Conservation (phyloP, 1,140 invertebrate species). For the Macrotrachela quadricornifera region DNA sequence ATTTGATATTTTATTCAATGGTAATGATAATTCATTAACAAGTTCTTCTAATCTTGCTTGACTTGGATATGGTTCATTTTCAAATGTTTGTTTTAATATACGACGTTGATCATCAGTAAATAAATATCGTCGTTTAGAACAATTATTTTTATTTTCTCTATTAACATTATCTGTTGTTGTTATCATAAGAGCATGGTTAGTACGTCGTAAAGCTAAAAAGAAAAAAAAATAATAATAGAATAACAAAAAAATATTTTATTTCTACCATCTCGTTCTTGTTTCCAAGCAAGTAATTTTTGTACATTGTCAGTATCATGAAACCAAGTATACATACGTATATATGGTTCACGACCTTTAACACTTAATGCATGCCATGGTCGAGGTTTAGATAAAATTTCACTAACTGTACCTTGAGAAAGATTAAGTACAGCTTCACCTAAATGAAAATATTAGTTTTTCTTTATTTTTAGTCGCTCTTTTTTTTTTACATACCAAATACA, state of each 20-base stretch:
- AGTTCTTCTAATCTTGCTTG: conserved; percentile 75
- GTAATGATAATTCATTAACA: conserved; percentile 61
- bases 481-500: conserved; percentile 44
- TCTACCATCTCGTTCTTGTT: conserved; percentile 21
- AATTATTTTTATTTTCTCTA: background rate
- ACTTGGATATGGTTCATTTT: conserved; percentile 74
- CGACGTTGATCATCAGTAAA: conserved; percentile 90
- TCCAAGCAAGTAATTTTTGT: conserved; percentile 56
- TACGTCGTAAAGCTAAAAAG: too few relatives aligned
- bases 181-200: too few relatives aligned
- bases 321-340: conserved; percentile 94
- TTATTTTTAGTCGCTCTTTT: too few relatives aligned
- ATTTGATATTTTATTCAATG: conserved; percentile 78
- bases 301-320: conserved; percentile 77
- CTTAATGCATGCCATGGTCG: conserved; percentile 98
- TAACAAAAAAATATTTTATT: too few relatives aligned
- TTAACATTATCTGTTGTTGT: background rate
- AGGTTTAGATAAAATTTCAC: conserved; percentile 82
- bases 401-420: conserved; percentile 77
- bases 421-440: conserved; percentile 89
- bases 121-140: conserved; percentile 40
- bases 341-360: conserved; percentile 88
- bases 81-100: conserved; percentile 65
- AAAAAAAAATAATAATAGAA: too few relatives aligned
- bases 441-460: too few relatives aligned